Base-by-base conservation (phyloP, 1,140 invertebrate genomes). In the Lordiphosa mommai region DNA sequence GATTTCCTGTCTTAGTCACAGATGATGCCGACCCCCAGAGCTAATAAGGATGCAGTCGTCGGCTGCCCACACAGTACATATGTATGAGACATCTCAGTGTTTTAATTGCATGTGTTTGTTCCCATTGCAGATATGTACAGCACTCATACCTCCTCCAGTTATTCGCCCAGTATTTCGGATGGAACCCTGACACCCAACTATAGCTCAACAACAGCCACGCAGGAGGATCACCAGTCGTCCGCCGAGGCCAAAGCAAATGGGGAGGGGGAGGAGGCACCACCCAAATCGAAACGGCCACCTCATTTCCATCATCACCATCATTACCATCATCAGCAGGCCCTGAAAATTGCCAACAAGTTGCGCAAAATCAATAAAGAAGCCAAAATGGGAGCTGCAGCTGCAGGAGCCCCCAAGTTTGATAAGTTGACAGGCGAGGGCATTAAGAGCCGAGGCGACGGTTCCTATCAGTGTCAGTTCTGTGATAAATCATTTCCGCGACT, bases 391-490 rank as follows among this genome's bases (percentile, higher is more conserved):
- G 48, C n/a, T 30, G 61, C 17, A 41, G 58, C 33, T 16, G 66
- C 60, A 49, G 71, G 41, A 7, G 60, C 41, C 56, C 40, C 58
- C 43, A 88, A 87, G 87, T 88, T 88, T 85, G 80, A 88, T 86
- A 88, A 88, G 87, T 84, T 87, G 87, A 88, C 87, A 84, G 63
- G 76, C 46, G 85, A 88, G 47, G 64, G 87, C 56, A 88, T 88
- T 88, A 88, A 88, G 51, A 73, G 61, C 23, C 65, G 67, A 32
- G 72, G 69, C 73, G 86, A 89, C 70, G 88, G 86, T 53, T 96
- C 96, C 30, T 96, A 97, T 91, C 93, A 94, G 64, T 97, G 96
- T 90, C 94, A 95, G 88, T 97, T 96, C 90, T 98, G 96, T 90
- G 94, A 96, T 61, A 95, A 96, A 89, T 95, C 96, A 38, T 98